Evolutionary conservation across 1,140 invertebrate species (phyloP).

Genomic region (Penaeus indicus): DNA sequence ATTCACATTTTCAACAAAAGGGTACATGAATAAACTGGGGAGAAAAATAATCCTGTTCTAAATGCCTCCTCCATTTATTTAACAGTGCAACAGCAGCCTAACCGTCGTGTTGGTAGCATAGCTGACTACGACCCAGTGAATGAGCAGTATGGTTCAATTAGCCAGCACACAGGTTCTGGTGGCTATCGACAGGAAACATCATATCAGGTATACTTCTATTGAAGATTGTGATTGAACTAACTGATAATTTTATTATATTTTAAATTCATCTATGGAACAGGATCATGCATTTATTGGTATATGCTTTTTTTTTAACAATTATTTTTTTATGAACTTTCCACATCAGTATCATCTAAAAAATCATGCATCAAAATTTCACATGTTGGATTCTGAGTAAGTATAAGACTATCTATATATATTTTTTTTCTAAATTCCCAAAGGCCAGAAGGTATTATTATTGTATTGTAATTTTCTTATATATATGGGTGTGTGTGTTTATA

Average conservation of each 20-base stretch:
- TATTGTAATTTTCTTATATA: no score
- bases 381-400: no score
- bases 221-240: background rate
- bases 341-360: no score
- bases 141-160: conserved; percentile 85
- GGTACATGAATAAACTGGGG: background rate
- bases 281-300: background rate
- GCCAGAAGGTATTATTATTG: no score
- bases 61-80: conserved; percentile 62
- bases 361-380: no score
- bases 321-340: no score
- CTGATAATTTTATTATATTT: background rate
- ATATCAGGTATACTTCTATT: conserved; percentile 48
- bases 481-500: no score
- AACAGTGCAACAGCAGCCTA: conserved; percentile 76
- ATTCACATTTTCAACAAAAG: background rate
- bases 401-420: no score
- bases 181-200: conserved; percentile 55
- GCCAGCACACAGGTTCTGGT: conserved; percentile 31
- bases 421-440: no score
- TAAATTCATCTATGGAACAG: background rate
- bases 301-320: background rate
- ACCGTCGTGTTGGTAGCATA: conserved; percentile 88
- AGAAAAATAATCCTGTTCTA: background rate
- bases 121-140: conserved; percentile 96